Percentiles rank a stretch among this genome's conserved stretches.
Conservation (phyloP, 1,140 invertebrate genomes). For the Eubasilissa regina region DNA sequence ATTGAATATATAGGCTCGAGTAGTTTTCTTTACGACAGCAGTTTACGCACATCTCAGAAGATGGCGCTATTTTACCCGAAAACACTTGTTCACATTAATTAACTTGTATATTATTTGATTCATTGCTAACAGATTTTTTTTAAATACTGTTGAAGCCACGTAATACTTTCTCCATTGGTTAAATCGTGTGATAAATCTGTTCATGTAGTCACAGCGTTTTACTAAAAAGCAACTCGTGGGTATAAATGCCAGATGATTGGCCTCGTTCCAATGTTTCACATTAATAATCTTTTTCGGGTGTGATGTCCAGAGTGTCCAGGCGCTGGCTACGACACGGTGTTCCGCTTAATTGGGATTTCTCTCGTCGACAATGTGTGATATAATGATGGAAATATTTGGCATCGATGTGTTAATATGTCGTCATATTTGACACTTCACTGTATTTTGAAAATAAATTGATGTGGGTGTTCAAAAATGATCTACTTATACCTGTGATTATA, state of each 20-base stretch:
- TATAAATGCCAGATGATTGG: conserved; percentile 1
- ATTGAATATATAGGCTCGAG: no score
- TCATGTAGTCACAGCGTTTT: neutral
- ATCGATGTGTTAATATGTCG: neutral
- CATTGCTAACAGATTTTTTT: no score
- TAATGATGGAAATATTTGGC: neutral
- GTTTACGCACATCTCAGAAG: no score
- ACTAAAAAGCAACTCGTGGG: neutral
- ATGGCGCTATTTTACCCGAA: no score
- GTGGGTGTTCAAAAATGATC: no score
- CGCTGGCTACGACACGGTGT: neutral
- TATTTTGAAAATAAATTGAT: no score
- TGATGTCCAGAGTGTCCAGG: neutral
- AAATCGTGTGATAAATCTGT: conserved; percentile 6
- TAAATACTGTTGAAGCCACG: no score
- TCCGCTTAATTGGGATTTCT: conserved; percentile 11
- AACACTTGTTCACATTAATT: no score
- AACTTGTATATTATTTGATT: no score
- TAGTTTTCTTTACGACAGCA: no score
- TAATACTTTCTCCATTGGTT: no score
- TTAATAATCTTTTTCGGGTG: neutral
- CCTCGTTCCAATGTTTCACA: neutral
- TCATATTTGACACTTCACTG: neutral
- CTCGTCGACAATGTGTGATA: neutral
- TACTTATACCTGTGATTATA: no score